A percentile compares a stretch with the other conserved stretches of the same genome.
phyloP scores from a whole-genome alignment of 1,140 invertebrate genomes.

The Bombus sylvicola region DNA sequence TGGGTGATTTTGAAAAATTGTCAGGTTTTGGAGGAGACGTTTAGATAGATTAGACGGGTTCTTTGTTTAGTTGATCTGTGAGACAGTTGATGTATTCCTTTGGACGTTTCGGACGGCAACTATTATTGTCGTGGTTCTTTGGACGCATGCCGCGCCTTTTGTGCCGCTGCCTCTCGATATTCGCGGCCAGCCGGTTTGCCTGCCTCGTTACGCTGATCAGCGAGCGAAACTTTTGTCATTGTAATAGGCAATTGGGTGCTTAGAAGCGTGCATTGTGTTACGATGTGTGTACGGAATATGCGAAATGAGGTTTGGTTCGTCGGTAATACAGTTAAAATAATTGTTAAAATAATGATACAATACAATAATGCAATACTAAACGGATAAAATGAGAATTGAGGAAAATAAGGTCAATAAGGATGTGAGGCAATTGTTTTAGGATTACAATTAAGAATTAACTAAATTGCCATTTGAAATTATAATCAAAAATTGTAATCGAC shows the following conservation, averaged over 20 bases:
- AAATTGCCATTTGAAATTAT: too few relatives aligned
- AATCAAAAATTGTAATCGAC: too few relatives aligned
- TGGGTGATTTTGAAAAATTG: constrained; percentile 26
- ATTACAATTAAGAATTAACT: too few relatives aligned
- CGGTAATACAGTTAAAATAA: background rate
- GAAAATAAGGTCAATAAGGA: too few relatives aligned
- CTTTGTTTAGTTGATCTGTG: constrained; percentile 13
- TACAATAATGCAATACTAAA: too few relatives aligned
- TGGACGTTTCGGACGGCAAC: background rate
- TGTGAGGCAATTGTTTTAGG: too few relatives aligned
- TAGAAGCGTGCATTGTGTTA: constrained; percentile 1
- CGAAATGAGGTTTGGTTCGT: background rate
- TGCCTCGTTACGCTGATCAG: constrained; percentile 23
- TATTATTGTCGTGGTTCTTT: constrained; percentile 21
- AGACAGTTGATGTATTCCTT: constrained; percentile 31
- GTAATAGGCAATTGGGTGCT: constrained; percentile 15
- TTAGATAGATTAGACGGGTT: constrained; percentile 10
- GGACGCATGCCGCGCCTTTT: constrained; percentile 27
- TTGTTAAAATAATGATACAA: background rate
- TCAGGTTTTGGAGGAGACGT: background rate
- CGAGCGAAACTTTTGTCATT: constrained; percentile 30
- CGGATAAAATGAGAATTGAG: background rate
- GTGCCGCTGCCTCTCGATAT: constrained; percentile 11
- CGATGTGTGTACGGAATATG: background rate
- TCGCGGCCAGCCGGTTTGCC: constrained; percentile 6